Conservation (phyloP, 2,888 invertebrate genomes). For the Pedicia rivosa region DNA sequence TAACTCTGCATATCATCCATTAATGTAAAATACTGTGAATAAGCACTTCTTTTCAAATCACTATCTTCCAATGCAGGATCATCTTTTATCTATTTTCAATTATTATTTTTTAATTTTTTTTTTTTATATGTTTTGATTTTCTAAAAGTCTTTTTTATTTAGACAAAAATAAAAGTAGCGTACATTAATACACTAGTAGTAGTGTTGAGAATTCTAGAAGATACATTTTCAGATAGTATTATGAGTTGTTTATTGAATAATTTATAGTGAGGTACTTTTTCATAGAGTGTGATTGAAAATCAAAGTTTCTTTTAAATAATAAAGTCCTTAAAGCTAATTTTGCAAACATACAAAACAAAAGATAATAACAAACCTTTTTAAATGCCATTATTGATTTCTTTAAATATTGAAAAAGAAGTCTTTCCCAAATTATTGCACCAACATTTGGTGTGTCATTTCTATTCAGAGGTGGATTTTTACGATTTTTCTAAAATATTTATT, state of each 20-base stretch:
- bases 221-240: no score
- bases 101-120: no score
- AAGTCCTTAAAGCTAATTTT: no score
- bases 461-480: conserved; percentile 51
- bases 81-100: conserved; percentile 24
- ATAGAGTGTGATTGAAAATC: no score
- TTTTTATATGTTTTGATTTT: background rate
- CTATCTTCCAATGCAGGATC: conserved; percentile 38
- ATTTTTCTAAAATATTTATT: conserved; percentile 30
- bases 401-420: conserved; percentile 61
- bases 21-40: conserved; percentile 59
- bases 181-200: no score
- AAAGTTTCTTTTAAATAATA: no score
- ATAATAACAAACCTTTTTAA: conserved; percentile 45
- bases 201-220: no score
- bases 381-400: conserved; percentile 63
- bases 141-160: no score
- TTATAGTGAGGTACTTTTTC: no score
- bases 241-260: no score
- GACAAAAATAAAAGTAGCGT: no score
- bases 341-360: no score
- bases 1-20: conserved; percentile 59
- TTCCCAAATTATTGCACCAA: conserved; percentile 78
- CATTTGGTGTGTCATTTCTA: conserved; percentile 60
- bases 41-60: conserved; percentile 56